Percentiles rank a stretch among this genome's conserved stretches.
Conservation (phyloP, 1,140 invertebrate species). For the Hermetia illucens region DNA sequence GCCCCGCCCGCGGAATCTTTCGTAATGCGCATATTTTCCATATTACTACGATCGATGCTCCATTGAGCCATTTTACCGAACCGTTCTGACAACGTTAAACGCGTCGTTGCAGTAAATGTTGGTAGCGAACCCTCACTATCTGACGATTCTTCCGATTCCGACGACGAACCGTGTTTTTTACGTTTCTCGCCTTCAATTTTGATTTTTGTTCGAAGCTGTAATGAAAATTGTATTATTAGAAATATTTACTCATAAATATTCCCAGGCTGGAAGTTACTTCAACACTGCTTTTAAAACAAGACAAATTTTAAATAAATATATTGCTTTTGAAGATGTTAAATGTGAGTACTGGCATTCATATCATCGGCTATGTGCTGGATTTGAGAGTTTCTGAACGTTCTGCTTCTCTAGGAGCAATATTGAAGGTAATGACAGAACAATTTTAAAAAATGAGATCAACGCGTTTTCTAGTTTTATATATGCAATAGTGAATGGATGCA, state of each 20-base stretch:
- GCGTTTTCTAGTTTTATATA: too few species aligned
- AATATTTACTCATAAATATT: conserved; percentile 1
- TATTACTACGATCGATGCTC: conserved; percentile 55
- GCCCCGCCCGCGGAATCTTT: conserved; percentile 47
- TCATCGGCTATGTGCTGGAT: too few species aligned
- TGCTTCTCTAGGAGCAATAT: too few species aligned
- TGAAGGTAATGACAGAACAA: too few species aligned
- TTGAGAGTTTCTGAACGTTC: too few species aligned
- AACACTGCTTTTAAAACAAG: too few species aligned
- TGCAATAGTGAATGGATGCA: too few species aligned
- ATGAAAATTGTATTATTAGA: conserved; percentile 4
- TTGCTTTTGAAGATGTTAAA: too few species aligned
- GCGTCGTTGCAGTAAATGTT: conserved; percentile 28
- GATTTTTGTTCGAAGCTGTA: conserved; percentile 25
- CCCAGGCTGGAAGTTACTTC: too few species aligned
- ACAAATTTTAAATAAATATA: too few species aligned
- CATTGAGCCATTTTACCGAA: conserved; percentile 85
- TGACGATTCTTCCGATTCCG: conserved; percentile 26
- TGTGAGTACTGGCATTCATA: too few species aligned
- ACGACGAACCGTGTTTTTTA: conserved; percentile 25
- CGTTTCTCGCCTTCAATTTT: conserved; percentile 31
- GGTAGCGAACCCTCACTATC: conserved; percentile 24
- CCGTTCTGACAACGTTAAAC: conserved; percentile 58
- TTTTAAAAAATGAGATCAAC: too few species aligned
- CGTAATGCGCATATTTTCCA: conserved; percentile 74